Percentiles rank a stretch among this genome's conserved stretches.
Conservation (phyloP, 2,888 invertebrate species). For the Drosophila setosimentum region DNA sequence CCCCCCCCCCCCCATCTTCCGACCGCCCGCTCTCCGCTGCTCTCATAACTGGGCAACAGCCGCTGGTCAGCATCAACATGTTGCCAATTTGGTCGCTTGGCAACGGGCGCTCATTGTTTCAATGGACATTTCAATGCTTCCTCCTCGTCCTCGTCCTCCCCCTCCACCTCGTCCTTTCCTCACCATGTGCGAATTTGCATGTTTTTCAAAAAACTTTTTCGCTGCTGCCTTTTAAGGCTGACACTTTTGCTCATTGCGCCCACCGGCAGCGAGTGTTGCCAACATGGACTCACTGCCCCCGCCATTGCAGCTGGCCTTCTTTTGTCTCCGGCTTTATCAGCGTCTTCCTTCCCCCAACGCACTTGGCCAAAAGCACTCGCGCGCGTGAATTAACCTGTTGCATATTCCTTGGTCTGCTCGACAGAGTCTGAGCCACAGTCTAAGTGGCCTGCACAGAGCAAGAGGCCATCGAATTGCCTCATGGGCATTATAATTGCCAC, state of each 20-base stretch:
- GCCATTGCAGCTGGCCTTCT: conserved; percentile 34
- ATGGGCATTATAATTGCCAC: conserved; percentile 59
- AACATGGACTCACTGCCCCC: conserved; percentile 17
- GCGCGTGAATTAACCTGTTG: conserved; percentile 83
- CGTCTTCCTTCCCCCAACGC: conserved; percentile 52
- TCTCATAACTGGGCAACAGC: conserved; percentile 64
- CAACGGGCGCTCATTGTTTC: conserved; percentile 68
- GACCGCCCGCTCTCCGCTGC: conserved; percentile 3
- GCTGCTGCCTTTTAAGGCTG: conserved; percentile 73
- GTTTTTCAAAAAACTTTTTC: conserved; percentile 61
- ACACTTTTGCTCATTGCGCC: conserved; percentile 74
- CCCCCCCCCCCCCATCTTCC: conserved; percentile 3
- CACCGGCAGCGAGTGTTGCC: conserved; percentile 27
- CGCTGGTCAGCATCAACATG: conserved; percentile 53
- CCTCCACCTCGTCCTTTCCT: neutral
- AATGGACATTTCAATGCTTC: conserved; percentile 77
- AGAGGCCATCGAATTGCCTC: conserved; percentile 48
- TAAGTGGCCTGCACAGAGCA: conserved; percentile 27
- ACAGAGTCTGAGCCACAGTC: conserved; percentile 15
- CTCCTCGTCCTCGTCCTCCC: conserved; percentile 12
- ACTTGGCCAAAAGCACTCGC: conserved; percentile 59
- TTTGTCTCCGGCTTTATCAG: conserved; percentile 22
- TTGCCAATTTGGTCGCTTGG: conserved; percentile 67
- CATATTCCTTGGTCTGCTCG: conserved; percentile 40
- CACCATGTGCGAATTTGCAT: conserved; percentile 72